phyloP scores from a whole-genome alignment of 1,140 invertebrate genomes.

The Prorops nasuta region DNA sequence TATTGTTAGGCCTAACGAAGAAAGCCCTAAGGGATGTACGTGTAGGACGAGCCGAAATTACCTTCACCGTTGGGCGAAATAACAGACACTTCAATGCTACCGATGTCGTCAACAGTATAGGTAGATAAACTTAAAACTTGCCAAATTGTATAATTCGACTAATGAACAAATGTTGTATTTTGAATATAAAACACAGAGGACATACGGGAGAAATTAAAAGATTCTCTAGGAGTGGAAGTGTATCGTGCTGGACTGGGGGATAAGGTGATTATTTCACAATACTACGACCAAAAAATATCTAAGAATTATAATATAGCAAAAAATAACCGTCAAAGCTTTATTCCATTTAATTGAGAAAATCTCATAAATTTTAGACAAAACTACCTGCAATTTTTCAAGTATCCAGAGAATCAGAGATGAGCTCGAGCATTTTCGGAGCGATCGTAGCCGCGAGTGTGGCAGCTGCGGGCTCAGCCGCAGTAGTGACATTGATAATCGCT shows the following conservation, averaged over 20 bases:
- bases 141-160: too few relatives aligned
- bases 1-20: slow-evolving; percentile 62
- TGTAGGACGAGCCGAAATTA: slow-evolving; percentile 73
- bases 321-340: too few relatives aligned
- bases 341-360: background rate
- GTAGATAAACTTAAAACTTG: too few relatives aligned
- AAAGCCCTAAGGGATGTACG: slow-evolving; percentile 61
- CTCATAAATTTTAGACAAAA: slow-evolving; percentile 53
- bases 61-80: slow-evolving; percentile 77
- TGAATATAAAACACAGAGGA: slow-evolving; percentile 61
- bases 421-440: slow-evolving; percentile 50
- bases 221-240: slow-evolving; percentile 64
- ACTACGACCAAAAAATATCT: background rate
- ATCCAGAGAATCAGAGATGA: slow-evolving; percentile 40
- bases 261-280: slow-evolving; percentile 60
- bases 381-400: slow-evolving; percentile 58
- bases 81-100: slow-evolving; percentile 67
- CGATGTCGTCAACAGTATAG: slow-evolving; percentile 70
- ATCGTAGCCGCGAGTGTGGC: slow-evolving; percentile 65
- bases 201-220: slow-evolving; percentile 62
- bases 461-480: slow-evolving; percentile 68
- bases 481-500: slow-evolving; percentile 69
- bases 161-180: too few relatives aligned
- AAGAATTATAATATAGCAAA: too few relatives aligned
- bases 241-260: slow-evolving; percentile 75